Conservation (phyloP, 1,140 invertebrate genomes). For the Papilio helenus region DNA sequence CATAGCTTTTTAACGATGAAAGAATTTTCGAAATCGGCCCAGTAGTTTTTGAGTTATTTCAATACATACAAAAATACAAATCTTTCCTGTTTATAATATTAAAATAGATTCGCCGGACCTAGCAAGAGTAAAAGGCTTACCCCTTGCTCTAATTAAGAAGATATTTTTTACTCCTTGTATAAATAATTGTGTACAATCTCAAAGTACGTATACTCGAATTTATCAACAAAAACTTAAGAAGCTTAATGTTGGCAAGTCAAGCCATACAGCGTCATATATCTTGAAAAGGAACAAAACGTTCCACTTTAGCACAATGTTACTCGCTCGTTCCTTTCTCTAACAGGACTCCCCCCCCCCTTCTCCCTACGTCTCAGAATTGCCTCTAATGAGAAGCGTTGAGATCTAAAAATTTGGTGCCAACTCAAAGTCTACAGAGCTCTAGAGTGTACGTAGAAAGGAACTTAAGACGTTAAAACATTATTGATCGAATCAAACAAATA, state of each 20-base stretch:
- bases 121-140: too few species aligned
- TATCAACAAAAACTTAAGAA: conserved; percentile 12
- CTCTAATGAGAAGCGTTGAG: conserved; percentile 76
- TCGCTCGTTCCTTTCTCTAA: conserved; percentile 34
- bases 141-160: too few species aligned
- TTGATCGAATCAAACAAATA: conserved; percentile 48
- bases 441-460: conserved; percentile 56
- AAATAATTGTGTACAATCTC: neutral
- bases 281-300: conserved; percentile 65
- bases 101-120: too few species aligned
- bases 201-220: neutral
- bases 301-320: conserved; percentile 63
- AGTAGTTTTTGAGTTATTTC: too few species aligned
- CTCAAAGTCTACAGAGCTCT: conserved; percentile 74
- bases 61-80: too few species aligned
- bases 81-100: too few species aligned
- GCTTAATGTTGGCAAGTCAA: conserved; percentile 61
- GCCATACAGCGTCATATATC: conserved; percentile 49
- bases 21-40: too few species aligned
- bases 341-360: conserved; percentile 41
- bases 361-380: conserved; percentile 53
- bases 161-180: too few species aligned
- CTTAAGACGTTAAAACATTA: conserved; percentile 48
- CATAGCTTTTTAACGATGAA: too few species aligned
- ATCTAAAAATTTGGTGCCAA: conserved; percentile 78